Conservation (phyloP, 2,888 invertebrate species). For the Cerceris rybyensis region DNA sequence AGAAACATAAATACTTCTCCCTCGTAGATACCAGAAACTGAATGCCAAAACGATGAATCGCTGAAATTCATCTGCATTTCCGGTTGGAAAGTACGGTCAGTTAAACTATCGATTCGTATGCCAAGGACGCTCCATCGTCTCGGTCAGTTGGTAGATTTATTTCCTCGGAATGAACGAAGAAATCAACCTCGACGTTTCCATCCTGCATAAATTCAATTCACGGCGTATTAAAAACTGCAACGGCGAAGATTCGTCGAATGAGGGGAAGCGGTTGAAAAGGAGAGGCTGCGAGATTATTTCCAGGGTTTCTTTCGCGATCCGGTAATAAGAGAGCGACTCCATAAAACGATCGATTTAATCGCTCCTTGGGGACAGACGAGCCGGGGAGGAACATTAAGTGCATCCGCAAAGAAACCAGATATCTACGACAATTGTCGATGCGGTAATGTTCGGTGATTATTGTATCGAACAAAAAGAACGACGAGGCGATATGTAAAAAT, state of each 20-base stretch:
- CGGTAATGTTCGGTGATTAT: conserved; percentile 5
- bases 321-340: conserved; percentile 48
- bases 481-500: conserved; percentile 11
- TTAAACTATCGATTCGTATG: too few relatives aligned
- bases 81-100: too few relatives aligned
- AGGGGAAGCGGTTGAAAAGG: not conserved
- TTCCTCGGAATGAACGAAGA: too few relatives aligned
- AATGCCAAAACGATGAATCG: too few relatives aligned
- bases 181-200: too few relatives aligned
- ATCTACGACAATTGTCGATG: conserved; percentile 24
- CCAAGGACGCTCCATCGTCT: too few relatives aligned
- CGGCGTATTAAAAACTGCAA: not conserved
- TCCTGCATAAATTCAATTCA: too few relatives aligned
- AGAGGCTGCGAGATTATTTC: not conserved
- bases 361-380: conserved; percentile 50
- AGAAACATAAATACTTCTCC: too few relatives aligned
- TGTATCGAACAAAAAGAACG: not conserved
- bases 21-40: too few relatives aligned
- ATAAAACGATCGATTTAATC: conserved; percentile 71
- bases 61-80: too few relatives aligned
- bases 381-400: conserved; percentile 36
- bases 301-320: conserved; percentile 18
- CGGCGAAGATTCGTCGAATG: not conserved
- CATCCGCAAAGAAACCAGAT: conserved; percentile 42
- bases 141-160: too few relatives aligned